Conservation (phyloP, 2,888 invertebrate genomes). For the Thymelicus sylvestris region DNA sequence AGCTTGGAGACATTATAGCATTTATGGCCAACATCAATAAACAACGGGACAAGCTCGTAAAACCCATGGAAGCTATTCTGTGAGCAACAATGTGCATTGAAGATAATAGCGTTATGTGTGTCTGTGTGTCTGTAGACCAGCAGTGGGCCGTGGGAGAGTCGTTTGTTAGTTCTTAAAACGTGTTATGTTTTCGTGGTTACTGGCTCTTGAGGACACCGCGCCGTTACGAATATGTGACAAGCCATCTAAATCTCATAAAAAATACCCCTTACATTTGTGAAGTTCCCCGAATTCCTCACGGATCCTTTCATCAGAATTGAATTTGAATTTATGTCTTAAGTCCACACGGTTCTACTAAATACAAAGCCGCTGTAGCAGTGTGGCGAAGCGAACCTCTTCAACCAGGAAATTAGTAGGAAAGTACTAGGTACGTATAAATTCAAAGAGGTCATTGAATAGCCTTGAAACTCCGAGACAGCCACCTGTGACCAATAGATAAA, state of each 20-base stretch:
- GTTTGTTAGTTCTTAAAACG: slow-evolving; percentile 30
- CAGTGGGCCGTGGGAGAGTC: slow-evolving; percentile 36
- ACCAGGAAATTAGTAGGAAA: neutral
- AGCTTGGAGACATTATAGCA: slow-evolving; percentile 5
- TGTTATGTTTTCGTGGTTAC: slow-evolving; percentile 4
- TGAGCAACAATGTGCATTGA: slow-evolving; percentile 1
- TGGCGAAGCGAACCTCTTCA: too few relatives aligned
- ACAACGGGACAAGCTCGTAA: slow-evolving; percentile 29
- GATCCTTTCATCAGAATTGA: too few relatives aligned
- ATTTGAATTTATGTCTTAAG: too few relatives aligned
- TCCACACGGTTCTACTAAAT: too few relatives aligned
- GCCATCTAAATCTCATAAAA: too few relatives aligned
- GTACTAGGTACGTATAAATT: slow-evolving; percentile 63
- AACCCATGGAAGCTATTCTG: slow-evolving; percentile 2
- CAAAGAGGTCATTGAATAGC: slow-evolving; percentile 60
- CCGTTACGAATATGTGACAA: too few relatives aligned
- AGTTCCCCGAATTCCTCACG: too few relatives aligned
- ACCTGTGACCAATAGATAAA: slow-evolving; percentile 45
- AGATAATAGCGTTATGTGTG: slow-evolving; percentile 20
- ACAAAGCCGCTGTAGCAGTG: too few relatives aligned
- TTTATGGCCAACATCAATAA: neutral
- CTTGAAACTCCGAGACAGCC: slow-evolving; percentile 44
- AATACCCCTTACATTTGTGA: too few relatives aligned
- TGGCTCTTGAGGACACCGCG: slow-evolving; percentile 10
- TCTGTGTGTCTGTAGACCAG: slow-evolving; percentile 18